These are phyloP conservation scores for Drosophila limbata DNA, from an alignment of 2,888 invertebrate species.

Conservation along the genomic window DNA sequence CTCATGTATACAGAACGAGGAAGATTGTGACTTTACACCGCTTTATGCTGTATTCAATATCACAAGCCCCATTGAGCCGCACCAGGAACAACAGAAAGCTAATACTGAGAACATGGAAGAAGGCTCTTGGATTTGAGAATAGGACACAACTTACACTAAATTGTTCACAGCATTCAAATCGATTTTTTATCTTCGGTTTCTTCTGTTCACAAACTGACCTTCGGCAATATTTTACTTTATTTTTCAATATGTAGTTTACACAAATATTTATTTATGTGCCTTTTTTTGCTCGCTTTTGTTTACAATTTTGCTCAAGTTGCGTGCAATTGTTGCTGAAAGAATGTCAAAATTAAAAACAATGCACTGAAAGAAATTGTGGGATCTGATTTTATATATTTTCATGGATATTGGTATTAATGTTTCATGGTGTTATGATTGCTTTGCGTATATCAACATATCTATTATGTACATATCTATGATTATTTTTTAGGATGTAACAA, in stretches of 20 bases:
- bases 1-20: slow-evolving; percentile 12
- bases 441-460: no score
- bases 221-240: background rate
- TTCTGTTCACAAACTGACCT: background rate
- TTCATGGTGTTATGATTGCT: no score
- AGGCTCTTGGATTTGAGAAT: slow-evolving; percentile 54
- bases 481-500: background rate
- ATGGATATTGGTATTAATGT: no score
- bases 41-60: slow-evolving; percentile 60
- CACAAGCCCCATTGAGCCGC: slow-evolving; percentile 11
- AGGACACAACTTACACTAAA: background rate
- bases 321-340: background rate
- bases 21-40: slow-evolving; percentile 35
- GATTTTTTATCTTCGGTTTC: background rate
- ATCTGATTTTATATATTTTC: background rate
- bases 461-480: no score
- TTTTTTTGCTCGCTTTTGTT: background rate
- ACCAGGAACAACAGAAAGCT: slow-evolving; percentile 5
- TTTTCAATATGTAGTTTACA: background rate
- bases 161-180: background rate
- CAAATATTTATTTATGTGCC: background rate
- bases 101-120: slow-evolving; percentile 30
- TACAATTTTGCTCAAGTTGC: background rate
- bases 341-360: background rate
- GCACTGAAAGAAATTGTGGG: background rate